phyloP scores from a whole-genome alignment of 2,888 invertebrate species.

The Ethmia dodecea region DNA sequence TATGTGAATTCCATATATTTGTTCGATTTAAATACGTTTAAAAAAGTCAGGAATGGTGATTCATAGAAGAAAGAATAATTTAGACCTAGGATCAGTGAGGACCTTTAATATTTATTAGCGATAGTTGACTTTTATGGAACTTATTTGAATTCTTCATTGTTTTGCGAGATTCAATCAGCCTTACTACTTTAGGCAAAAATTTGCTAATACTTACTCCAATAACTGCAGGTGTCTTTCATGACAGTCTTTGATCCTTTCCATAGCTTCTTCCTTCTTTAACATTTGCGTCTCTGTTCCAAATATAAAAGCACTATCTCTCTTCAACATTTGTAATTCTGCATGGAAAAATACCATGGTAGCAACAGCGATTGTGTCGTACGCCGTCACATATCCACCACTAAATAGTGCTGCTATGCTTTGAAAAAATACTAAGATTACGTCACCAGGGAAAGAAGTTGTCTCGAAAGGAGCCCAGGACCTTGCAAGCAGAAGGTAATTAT shows the following conservation, averaged over 20 bases:
- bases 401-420: constrained; percentile 58
- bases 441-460: constrained; percentile 39
- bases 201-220: constrained; percentile 59
- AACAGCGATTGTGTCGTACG: constrained; percentile 58
- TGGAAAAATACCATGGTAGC: constrained; percentile 64
- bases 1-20: too few species aligned
- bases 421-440: constrained; percentile 39
- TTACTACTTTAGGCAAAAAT: too few species aligned
- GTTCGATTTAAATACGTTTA: too few species aligned
- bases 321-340: constrained; percentile 49
- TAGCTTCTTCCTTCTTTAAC: constrained; percentile 23
- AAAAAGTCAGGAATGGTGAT: too few species aligned
- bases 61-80: too few species aligned
- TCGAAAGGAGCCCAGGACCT: constrained; percentile 65
- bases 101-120: too few species aligned
- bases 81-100: too few species aligned
- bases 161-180: too few species aligned
- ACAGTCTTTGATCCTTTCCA: constrained; percentile 40
- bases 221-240: constrained; percentile 49
- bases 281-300: constrained; percentile 32
- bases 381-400: constrained; percentile 62
- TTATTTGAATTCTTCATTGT: too few species aligned
- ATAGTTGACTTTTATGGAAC: too few species aligned
- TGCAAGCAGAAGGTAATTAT: constrained; percentile 47
- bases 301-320: constrained; percentile 41